Base-by-base conservation (phyloP, 2,888 invertebrate genomes). In the Agrilus cyanescens region DNA sequence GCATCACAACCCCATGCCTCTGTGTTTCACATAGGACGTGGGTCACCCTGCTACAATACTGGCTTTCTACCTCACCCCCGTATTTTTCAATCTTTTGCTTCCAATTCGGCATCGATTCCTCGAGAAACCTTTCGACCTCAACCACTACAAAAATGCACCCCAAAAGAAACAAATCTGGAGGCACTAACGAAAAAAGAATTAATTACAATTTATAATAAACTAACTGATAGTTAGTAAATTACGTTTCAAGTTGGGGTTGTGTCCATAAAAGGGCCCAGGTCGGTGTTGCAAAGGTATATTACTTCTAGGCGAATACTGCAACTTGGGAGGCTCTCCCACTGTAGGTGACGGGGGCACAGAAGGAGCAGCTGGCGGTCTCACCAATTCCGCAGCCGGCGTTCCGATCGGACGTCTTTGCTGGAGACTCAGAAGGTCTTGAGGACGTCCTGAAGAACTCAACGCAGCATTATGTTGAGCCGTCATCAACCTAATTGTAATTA, bases 1-100 rank as follows among this genome's bases (percentile, higher is more conserved):
- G 88, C 76, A 89, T 87, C 10, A 91, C 93, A 38, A 87, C 82
- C 14, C 91, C 88, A 61, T 90, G 89, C 15, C 85, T 78, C 68
- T 93, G 93, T 12, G 89, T 88, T 56, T 89, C 84, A 60, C 93
- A 90, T 29, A 97, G 70, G 30, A 96, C 82, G 65, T 96, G 96
- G 1, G 96, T 95, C 36, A 93, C 87, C 30, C 88, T 74, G 10
- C 80, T 78, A 58, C 86, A 83, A 68, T 94, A 94, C 38, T 80
- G 76, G 1, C 78, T 70, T 62, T 93, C 93, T 31, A 95, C 79
- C 60, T 93, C 89, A 60, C 61, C 62, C 41, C 67, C 67, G 41
- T 64, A 61, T 49, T 61, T 63, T 44, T 66, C 66, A 34, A 67
- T 63, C 48, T 58, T 60, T 43, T 61, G 57, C 44, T 61, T 58